Evolutionary conservation across 2,797 vertebrate species (phyloP), one percentile per base, ranked within the genome.

Genomic region (Caiman crocodilus): DNA sequence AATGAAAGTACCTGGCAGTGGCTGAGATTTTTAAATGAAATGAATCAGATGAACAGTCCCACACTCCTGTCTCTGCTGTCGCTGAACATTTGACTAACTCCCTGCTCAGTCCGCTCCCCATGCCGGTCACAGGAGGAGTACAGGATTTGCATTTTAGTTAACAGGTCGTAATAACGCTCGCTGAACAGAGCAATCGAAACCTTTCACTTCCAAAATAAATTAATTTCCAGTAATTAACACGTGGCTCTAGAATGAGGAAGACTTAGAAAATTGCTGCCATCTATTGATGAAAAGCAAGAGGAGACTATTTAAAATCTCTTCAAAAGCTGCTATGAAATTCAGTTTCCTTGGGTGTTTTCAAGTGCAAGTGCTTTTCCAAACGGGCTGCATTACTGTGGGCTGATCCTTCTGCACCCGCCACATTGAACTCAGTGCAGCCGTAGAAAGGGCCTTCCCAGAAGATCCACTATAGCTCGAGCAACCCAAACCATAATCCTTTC

Each of bases 231-330:
- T 82, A 90, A 83, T 91, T 95, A 92, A 82, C 30, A 61, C 81
- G 64, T 2, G 23, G 57, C 93, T 85, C 16, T 85, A 81, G 89
- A 7, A 76, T 56, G 85, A 90, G 89, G 78, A 79, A 88, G 85
- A 64, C 76, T 92, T 96, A 93, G 96, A 97, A 97, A 97, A 97
- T 93, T 97, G 89, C 95, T 97, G 96, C 96, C 96, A 97, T 90
- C 95, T 97, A 94, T 94, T 97, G 96, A 94, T 95, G 83, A 93
- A 90, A 96, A 95, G 60, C 91, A 96, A 96, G 93, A 95, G 0
- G 3, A 56, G 50, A 86, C 55, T 90, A 76, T 4, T 25, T 60
- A 82, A 93, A 89, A 25, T 5, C 1, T 78, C 60, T 90, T 76
- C n/a, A 60, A 80, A 90, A 90, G 3, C 14, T 86, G 8, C 50